Evolutionary conservation across 2,888 invertebrate genomes (phyloP).

Genomic region (Meta bourneti): DNA sequence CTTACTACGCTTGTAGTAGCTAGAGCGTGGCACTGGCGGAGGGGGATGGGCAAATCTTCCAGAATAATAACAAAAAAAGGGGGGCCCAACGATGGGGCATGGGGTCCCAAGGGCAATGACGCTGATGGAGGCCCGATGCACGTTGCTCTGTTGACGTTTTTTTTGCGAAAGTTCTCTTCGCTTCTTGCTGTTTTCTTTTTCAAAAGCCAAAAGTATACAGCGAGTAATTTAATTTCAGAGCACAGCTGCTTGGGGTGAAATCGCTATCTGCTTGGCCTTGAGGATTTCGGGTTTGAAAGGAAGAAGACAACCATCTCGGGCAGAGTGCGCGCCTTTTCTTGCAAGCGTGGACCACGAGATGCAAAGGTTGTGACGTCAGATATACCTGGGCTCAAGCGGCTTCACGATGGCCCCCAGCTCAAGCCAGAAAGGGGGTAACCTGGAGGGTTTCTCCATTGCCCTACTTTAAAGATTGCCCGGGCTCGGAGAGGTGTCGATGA

Average conservation of each 20-base stretch:
- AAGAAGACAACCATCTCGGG: neutral
- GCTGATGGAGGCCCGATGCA: constrained; percentile 37
- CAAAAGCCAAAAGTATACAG: constrained; percentile 19
- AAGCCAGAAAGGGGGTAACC: neutral
- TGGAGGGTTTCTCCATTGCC: constrained; percentile 1
- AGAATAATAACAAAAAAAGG: constrained; percentile 53
- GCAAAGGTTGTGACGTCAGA: constrained; percentile 15
- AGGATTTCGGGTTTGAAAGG: neutral
- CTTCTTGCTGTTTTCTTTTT: constrained; percentile 9
- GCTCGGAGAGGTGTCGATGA: neutral
- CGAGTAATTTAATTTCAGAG: constrained; percentile 59
- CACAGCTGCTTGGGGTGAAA: constrained; percentile 58
- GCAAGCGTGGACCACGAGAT: neutral
- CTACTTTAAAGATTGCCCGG: constrained; percentile 2
- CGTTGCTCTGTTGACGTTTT: constrained; percentile 74
- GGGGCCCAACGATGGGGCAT: constrained; percentile 42
- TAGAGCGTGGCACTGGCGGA: constrained; percentile 63
- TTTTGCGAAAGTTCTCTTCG: constrained; percentile 5
- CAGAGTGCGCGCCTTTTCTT: neutral
- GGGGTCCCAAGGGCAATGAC: constrained; percentile 74
- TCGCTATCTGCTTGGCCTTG: constrained; percentile 19
- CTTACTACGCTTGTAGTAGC: constrained; percentile 72
- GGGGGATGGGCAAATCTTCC: constrained; percentile 44
- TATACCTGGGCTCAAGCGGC: constrained; percentile 15
- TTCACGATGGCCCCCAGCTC: no score